These are phyloP conservation scores for Bombycilla garrulus DNA, from an alignment of 2,113 vertebrate genomes.

Conservation along the genomic window DNA sequence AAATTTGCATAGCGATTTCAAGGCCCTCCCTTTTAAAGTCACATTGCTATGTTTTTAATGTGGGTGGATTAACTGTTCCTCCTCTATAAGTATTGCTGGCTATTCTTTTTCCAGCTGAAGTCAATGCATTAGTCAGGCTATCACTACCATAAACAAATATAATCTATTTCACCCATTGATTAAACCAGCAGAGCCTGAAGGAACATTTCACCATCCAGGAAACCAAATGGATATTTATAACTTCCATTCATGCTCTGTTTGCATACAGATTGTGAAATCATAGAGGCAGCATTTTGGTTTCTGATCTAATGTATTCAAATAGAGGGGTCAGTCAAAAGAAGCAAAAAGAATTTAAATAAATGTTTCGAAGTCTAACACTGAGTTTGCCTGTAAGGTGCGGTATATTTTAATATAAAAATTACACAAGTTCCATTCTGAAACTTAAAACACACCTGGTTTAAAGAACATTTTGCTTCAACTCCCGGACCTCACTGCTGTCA, in stretches of 20 bases:
- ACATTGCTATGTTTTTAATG: neutral
- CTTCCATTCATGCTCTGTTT: neutral
- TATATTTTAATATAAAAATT: neutral
- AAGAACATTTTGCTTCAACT: neutral
- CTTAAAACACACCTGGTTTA: neutral
- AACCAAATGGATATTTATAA: slow-evolving; percentile 9
- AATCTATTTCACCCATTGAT: slow-evolving; percentile 37
- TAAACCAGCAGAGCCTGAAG: slow-evolving; percentile 27
- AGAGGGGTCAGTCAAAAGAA: neutral
- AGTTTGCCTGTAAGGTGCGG: neutral
- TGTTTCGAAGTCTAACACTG: neutral
- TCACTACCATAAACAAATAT: neutral
- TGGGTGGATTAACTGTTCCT: neutral
- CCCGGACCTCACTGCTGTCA: neutral
- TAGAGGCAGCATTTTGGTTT: neutral
- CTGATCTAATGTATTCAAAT: neutral
- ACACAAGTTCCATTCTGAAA: neutral
- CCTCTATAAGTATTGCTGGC: neutral
- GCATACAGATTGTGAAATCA: neutral
- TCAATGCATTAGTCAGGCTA: neutral
- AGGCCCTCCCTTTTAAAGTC: neutral
- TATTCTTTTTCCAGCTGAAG: neutral
- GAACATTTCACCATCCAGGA: neutral
- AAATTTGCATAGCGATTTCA: neutral
- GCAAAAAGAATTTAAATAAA: neutral